Evolutionary conservation across 2,888 invertebrate genomes (phyloP).

Genomic region (Vannuccia rotundouncinata): DNA sequence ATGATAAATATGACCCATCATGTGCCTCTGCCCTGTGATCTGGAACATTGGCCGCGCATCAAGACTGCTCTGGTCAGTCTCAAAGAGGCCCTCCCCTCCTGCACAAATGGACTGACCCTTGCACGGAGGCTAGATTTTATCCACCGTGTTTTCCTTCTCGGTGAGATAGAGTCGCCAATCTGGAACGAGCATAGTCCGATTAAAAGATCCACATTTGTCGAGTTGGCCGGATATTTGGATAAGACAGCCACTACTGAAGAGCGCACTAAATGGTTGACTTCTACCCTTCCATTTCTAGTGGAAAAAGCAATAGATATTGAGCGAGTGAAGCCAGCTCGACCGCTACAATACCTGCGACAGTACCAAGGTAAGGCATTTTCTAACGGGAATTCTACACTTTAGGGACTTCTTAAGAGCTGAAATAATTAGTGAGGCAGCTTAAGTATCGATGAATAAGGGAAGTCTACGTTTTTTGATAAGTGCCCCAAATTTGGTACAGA

Average conservation of each 20-base stretch:
- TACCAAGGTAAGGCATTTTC: neutral
- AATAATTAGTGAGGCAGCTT: too few relatives aligned
- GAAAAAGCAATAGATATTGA: constrained; percentile 8
- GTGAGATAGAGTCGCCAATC: neutral
- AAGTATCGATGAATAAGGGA: too few relatives aligned
- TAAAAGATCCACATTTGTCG: neutral
- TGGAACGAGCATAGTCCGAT: neutral
- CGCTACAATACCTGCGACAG: neutral
- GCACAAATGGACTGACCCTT: neutral
- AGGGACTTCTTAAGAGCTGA: too few relatives aligned
- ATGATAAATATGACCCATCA: neutral
- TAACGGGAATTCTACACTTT: too few relatives aligned
- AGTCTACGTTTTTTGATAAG: too few relatives aligned
- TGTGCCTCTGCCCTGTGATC: constrained; percentile 22
- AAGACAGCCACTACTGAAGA: neutral
- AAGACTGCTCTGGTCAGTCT: neutral
- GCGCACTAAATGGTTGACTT: neutral
- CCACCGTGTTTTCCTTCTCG: neutral
- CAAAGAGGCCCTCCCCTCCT: neutral
- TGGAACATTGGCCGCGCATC: constrained; percentile 10
- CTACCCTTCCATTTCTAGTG: constrained; percentile 2
- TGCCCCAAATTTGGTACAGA: too few relatives aligned
- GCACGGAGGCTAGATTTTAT: neutral
- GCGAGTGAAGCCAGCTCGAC: constrained; percentile 4
- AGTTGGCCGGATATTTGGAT: neutral